Base-by-base conservation (phyloP, 92 coral and sea anemone genomes). In the Anthopleura xanthogrammica region DNA sequence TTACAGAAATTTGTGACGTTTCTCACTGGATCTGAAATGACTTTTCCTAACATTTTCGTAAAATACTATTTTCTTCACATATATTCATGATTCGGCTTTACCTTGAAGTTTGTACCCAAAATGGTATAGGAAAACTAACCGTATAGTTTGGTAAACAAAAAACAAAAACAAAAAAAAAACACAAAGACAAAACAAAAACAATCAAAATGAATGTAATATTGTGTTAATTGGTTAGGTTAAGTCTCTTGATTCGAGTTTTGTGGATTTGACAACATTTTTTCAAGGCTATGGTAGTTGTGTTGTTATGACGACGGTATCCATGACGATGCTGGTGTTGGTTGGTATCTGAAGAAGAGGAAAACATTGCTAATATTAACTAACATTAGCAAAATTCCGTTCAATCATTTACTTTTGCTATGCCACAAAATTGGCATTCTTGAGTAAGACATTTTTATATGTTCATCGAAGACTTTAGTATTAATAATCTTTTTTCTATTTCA, bases 201-300 rank as follows among this genome's bases (percentile, higher is more conserved):
- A 68, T 22, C 29, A 64, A 22, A n/a, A 17, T 64, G 10, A 46
- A 46, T 64, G 40, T 64, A 64, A 64, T 17, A 64, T 20, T 64
- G 12, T 11, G 74, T 23, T 68, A 23, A 64, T n/a, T 68, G 43
- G 36, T 68, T 68, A 23, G 20, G 70, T 68, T n/a, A 68, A 68
- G 74, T 68, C 74, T 36, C 74, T 68, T 68, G 41, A 68, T 68
- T 68, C 36, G 74, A 68, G 74, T 68, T 68, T 68, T 68, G 74
- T 68, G 74, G 74, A 68, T 68, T 29, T 36, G 74, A 68, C 16
- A 68, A 68, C 58, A 54, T 54, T 23, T 19, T 29, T 23, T 68
- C 41, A 68, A 68, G 74, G 36, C 19, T 36, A 68, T 68, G 74
- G 74, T 16, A 43, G 74, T 68, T 68, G 19, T 68, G 42, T 68